These are phyloP conservation scores for Zelleria hepariella DNA, from an alignment of 2,888 invertebrate genomes.

Conservation along the genomic window DNA sequence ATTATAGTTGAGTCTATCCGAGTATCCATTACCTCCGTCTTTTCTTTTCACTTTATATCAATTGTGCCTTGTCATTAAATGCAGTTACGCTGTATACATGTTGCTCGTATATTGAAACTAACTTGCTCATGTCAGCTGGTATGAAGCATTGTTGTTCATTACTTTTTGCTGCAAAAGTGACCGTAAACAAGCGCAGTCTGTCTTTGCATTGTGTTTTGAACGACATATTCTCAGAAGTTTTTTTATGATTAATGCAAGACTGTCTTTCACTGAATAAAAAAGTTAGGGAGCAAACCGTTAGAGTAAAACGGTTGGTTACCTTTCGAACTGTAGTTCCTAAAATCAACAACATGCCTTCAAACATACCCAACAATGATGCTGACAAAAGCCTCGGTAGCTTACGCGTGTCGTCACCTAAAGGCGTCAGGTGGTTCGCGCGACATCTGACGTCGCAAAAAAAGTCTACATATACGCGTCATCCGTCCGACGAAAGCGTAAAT, in stretches of 20 bases:
- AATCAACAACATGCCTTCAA: neutral
- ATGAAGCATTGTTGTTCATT: neutral
- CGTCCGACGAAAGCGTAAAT: neutral
- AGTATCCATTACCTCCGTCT: neutral
- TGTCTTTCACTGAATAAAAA: no score
- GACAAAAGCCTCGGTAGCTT: neutral
- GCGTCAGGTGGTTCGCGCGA: constrained; percentile 43
- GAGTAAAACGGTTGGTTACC: no score
- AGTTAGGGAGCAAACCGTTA: no score
- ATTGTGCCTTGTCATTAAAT: neutral
- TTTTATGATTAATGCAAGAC: no score
- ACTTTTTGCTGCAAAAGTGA: neutral
- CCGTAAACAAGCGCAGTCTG: neutral
- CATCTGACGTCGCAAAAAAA: constrained; percentile 45
- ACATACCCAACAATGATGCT: neutral
- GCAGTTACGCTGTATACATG: neutral
- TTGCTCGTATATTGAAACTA: neutral
- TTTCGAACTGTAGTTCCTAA: neutral
- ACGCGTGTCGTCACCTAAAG: constrained; percentile 24
- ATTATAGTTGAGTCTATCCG: neutral
- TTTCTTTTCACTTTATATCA: neutral
- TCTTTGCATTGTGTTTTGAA: no score
- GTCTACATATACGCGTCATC: neutral
- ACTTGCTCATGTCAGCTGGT: neutral
- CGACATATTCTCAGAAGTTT: no score